A percentile compares a stretch with the other conserved stretches of the same genome.
Evolutionary conservation across 2,888 invertebrate species (phyloP).

Genomic region (Drosophila longiperda): DNA sequence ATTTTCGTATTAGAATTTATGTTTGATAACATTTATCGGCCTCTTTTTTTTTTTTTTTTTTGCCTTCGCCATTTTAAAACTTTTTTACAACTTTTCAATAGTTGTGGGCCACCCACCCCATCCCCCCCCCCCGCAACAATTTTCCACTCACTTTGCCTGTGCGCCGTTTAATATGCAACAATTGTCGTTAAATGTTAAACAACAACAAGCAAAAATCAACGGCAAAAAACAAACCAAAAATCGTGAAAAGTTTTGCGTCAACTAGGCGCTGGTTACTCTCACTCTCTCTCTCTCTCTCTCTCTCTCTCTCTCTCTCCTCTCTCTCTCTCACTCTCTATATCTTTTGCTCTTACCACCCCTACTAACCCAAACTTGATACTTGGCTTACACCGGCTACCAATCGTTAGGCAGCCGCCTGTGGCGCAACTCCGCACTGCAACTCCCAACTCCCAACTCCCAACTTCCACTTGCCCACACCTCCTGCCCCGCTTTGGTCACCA

Average conservation of each 20-base stretch:
- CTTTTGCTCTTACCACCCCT: neutral
- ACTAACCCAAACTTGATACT: neutral
- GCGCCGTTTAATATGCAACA: constrained; percentile 67
- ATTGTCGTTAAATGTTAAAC: constrained; percentile 65
- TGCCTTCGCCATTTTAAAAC: constrained; percentile 14
- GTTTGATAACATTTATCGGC: constrained; percentile 5
- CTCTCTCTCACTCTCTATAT: neutral
- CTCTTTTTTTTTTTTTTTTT: neutral
- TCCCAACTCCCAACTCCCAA: constrained; percentile 7
- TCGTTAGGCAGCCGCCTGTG: constrained; percentile 42
- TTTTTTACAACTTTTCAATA: constrained; percentile 49
- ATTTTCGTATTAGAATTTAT: neutral
- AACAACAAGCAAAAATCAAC: constrained; percentile 38
- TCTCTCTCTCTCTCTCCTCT: neutral
- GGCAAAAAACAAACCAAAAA: constrained; percentile 59
- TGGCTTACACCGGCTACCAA: constrained; percentile 23
- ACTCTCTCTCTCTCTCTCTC: neutral
- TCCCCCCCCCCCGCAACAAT: neutral
- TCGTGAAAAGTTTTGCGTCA: constrained; percentile 62
- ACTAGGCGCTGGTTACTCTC: neutral
- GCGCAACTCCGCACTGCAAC: constrained; percentile 26
- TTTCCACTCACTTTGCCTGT: constrained; percentile 53
- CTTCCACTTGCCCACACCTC: neutral
- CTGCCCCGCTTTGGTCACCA: constrained; percentile 17
- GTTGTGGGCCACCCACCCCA: constrained; percentile 9